Conservation (phyloP, 2,113 vertebrate genomes). For the Otis tarda region DNA sequence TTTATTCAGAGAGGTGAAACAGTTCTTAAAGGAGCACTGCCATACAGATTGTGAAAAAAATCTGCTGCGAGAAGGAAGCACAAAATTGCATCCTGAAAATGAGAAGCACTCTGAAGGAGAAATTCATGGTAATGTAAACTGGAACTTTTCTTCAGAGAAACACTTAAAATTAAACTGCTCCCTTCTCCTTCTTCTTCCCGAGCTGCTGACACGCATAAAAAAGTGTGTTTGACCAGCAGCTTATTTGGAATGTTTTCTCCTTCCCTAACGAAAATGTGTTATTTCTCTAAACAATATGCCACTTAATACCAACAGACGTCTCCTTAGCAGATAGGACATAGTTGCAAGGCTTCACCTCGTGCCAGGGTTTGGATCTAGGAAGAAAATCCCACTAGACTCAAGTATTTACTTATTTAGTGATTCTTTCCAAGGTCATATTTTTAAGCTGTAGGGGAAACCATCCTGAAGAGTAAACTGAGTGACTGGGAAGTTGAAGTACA, state of each 20-base stretch:
- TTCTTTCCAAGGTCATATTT: conserved; percentile 65
- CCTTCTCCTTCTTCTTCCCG: conserved; percentile 32
- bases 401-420: conserved; percentile 61
- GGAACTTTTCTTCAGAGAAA: conserved; percentile 36
- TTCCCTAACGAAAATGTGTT: background rate
- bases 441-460: conserved; percentile 49
- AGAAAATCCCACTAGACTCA: conserved; percentile 24
- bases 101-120: conserved; percentile 29
- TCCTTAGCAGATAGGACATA: conserved; percentile 45
- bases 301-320: conserved; percentile 42
- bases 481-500: conserved; percentile 38
- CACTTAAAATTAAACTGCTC: conserved; percentile 26
- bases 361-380: conserved; percentile 30
- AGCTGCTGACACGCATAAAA: background rate
- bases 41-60: background rate
- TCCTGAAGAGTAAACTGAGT: conserved; percentile 60
- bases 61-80: conserved; percentile 27
- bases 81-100: conserved; percentile 55
- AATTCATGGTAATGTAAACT: conserved; percentile 37
- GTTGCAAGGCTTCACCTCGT: background rate
- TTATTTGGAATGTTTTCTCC: conserved; percentile 49
- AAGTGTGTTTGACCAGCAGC: conserved; percentile 32
- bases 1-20: conserved; percentile 24
- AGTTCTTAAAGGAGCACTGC: background rate
- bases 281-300: conserved; percentile 61